Evolutionary conservation across 2,888 invertebrate species (phyloP), one percentile per base, ranked within the genome.

Genomic region (Spatulosminthurus flaviceps): DNA sequence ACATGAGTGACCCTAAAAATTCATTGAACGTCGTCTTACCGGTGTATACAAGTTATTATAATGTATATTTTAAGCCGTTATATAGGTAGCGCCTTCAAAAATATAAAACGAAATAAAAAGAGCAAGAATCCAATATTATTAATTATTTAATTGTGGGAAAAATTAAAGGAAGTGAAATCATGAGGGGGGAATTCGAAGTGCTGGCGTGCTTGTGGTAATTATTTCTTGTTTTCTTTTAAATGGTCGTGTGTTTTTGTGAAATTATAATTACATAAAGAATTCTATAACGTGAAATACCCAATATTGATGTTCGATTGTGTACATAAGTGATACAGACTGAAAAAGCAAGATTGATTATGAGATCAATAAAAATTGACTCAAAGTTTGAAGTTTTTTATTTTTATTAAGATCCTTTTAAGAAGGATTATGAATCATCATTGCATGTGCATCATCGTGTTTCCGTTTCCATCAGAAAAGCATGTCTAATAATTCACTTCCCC

Each of bases 301-400:
- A 64, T 75, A 64, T 64, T 64, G 41, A 60, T 75, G 64, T 64
- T 64, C 21, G 64, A 34, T 75, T 61, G 61, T 75, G 61, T 75
- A 75, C 64, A 75, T 64, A 64, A 64, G 64, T 64, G 75, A 75
- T 75, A 75, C 75, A 75, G 75, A 75, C 75, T 75, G 73, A 74
- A 79, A 51, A 69, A 51, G 28, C 61, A 60, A 61, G 71, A 71
- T 71, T 78, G 77, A 78, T 77, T 78, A 73, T 79, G 60, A 79
- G 64, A 73, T 73, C 67, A 79, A 73, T 79, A 71, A 78, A 64
- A 26, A 42, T 61, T 43, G 41, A 67, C 67, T 67, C 67, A 67
- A 67, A 67, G 16, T 75, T 64, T 41, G 9, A 28, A 24, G 67
- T 29, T 67, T 28, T 28, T 22, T n/a, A 51, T 51, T 51, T 51